Base-by-base conservation (phyloP, 2,888 invertebrate genomes). In the Phortica okadai region DNA sequence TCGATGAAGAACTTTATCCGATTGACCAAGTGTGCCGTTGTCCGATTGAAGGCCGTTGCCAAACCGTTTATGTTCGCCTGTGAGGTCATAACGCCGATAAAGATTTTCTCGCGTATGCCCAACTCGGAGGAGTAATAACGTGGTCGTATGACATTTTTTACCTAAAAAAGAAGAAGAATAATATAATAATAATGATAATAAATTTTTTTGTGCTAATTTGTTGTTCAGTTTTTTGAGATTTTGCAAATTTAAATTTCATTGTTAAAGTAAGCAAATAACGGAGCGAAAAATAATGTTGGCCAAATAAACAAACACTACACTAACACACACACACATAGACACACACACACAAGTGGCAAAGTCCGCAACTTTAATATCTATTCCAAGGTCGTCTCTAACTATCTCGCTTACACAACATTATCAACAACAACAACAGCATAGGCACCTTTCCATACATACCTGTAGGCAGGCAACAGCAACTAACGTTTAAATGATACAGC, bases 81-180 rank as follows among this genome's bases (percentile, higher is more conserved):
- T 1, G 95, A 94, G 21, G 96, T 96, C 87, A 98, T 93, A 56
- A 98, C 95, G 21, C 96, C 97, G 50, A 97, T 94, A 88, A 98
- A 96, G 14, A 98, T 90, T 88, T 97, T 97, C 82, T 97, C 97
- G 79, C 96, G 93, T 84, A 99, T 98, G 21, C 98, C 98, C 75
- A 99, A 93, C 91, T 99, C 99, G 0, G 98, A 97, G 70, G 97
- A 97, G 89, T 97, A 98, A 92, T 98, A 99, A 33, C 98, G 93
- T 0, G 98, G 98, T 2, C 99, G 94, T 74, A 95, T 93, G 81
- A 97, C 93, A 82, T 94, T 93, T 87, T 94, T 94, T 11, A 93
- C 93, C 80, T 91, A 77, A 41, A 66, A 66, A 73, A 5, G n/a
- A 54, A 69, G 14, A 50, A 70, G 16, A 54, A 21, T 2, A 10